Conservation (phyloP, 2,888 invertebrate species). For the Cerceris ruficornis region DNA sequence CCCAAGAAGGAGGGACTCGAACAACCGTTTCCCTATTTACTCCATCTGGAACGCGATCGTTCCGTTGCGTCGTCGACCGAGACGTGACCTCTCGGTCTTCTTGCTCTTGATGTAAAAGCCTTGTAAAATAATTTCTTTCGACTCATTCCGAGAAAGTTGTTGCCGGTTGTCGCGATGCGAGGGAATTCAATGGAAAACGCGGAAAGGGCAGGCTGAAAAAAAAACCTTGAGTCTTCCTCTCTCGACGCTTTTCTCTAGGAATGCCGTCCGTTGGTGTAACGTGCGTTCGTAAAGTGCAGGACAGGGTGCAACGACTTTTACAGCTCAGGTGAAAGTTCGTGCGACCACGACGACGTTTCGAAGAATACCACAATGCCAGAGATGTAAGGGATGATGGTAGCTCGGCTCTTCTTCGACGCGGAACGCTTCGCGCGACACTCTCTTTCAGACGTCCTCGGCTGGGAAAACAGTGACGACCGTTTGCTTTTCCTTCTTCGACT, state of each 20-base stretch:
- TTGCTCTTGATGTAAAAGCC: too few species aligned
- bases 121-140: too few species aligned
- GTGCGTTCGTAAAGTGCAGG: neutral
- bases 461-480: conserved; percentile 39
- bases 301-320: neutral
- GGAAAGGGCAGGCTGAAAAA: too few species aligned
- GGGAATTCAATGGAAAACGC: neutral
- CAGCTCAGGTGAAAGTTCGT: neutral
- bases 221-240: too few species aligned
- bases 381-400: neutral
- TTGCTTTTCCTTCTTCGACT: conserved; percentile 12
- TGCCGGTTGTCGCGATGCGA: too few species aligned
- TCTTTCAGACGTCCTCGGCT: conserved; percentile 22
- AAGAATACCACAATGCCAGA: conserved; percentile 21
- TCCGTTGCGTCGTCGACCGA: too few species aligned
- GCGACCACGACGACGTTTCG: conserved; percentile 1
- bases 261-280: neutral
- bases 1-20: neutral
- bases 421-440: conserved; percentile 21
- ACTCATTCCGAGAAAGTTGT: too few species aligned
- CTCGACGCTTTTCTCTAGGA: neutral
- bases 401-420: conserved; percentile 25
- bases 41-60: neutral
- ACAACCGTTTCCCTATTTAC: neutral
- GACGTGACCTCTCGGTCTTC: too few species aligned